Evolutionary conservation across 2,113 vertebrate genomes (phyloP), one percentile per base, ranked within the genome.

Genomic region (Cyanoramphus novaezelandiae): DNA sequence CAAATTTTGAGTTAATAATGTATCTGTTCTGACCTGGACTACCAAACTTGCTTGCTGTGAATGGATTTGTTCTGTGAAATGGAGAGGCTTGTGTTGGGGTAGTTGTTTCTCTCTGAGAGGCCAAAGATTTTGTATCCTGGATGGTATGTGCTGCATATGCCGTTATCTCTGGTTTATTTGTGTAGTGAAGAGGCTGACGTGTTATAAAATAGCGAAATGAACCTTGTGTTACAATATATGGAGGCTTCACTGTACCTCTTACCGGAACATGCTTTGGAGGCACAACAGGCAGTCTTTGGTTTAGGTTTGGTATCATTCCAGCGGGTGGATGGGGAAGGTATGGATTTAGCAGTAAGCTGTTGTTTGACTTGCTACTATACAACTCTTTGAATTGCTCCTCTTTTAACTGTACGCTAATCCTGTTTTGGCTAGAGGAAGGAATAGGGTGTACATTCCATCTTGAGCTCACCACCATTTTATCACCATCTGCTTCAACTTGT

Each of bases 141-240:
- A 28, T 62, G 3, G 74, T 77, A 33, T 97, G 91, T 23, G 95
- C 92, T 7, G 98, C 97, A 62, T 94, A 97, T 0, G 95, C 88
- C 8, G 94, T 95, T 65, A 93, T 79, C 52, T 95, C 96, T 17
- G 97, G 96, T 67, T 98, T 97, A 70, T 92, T 97, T 79, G 97
- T 98, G 63, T 87, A 62, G 44, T 76, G 86, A 59, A 62, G 71
- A 27, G 97, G 92, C 20, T 90, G 97, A 13, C 71, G 81, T 29
- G 97, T 97, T 52, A 83, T 50, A 17, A 91, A 75, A 89, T 93
- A 37, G 27, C 2, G 47, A 29, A 86, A 62, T 37, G 95, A 76
- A 37, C 94, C 83, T 74, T 92, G 87, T 29, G 96, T 96, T 77
- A 91, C 50, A 11, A 23, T 7, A 20, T 29, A 86, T 1, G 86